Conservation (phyloP, 1,140 invertebrate species). For the Aphis gossypii region DNA sequence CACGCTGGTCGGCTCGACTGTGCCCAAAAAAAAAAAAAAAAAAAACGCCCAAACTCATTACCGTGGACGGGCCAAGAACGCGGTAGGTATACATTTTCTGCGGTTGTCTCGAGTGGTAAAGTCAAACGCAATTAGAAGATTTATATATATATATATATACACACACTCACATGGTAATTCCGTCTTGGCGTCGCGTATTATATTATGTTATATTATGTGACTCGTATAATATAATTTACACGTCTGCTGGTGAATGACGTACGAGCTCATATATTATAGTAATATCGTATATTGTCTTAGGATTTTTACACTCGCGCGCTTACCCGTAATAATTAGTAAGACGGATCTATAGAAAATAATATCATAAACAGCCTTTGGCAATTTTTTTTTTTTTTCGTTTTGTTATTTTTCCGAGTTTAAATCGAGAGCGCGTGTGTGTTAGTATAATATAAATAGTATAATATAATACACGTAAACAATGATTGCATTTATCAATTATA, state of each 20-base stretch:
- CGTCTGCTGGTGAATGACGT: not conserved
- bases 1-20: not conserved
- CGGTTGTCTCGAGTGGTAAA: not conserved
- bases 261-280: not conserved
- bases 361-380: not conserved
- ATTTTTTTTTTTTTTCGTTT: not conserved
- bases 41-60: conserved; percentile 15
- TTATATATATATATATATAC: not conserved
- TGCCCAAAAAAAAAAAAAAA: conserved; percentile 14
- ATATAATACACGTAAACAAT: too few species aligned
- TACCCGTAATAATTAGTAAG: not conserved
- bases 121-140: conserved; percentile 3
- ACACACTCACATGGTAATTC: too few species aligned
- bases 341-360: not conserved
- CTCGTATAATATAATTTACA: not conserved
- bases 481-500: too few species aligned
- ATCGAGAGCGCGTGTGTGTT: too few species aligned
- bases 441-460: too few species aligned
- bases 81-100: not conserved
- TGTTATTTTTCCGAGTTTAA: too few species aligned
- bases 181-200: too few species aligned
- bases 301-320: not conserved
- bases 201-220: too few species aligned
- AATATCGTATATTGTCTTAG: not conserved
- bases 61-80: too few species aligned